Conservation (phyloP, 2,888 invertebrate species). For the Rhodophaea formosa region DNA sequence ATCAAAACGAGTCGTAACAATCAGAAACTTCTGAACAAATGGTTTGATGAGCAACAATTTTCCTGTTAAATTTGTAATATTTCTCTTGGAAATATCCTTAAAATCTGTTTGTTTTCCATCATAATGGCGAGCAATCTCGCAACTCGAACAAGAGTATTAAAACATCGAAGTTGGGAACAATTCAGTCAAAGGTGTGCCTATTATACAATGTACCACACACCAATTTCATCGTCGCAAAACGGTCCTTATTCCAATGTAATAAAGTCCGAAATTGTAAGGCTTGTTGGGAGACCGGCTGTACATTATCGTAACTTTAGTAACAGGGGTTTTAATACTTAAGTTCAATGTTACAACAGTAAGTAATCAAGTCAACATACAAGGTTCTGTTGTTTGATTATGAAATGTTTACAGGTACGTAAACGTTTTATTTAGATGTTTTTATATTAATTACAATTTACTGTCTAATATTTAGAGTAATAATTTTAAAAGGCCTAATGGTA, state of each 20-base stretch:
- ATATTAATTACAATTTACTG: too few relatives aligned
- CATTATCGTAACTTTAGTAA: not conserved
- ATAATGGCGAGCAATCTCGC: not conserved
- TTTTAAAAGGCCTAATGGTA: too few relatives aligned
- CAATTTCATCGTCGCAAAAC: too few relatives aligned
- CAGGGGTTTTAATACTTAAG: not conserved
- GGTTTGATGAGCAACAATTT: constrained; percentile 3
- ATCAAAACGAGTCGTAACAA: not conserved
- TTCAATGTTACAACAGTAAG: not conserved
- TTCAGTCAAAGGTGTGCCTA: not conserved
- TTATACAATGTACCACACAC: too few relatives aligned
- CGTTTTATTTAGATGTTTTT: not conserved
- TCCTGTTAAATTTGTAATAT: not conserved
- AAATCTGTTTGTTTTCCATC: constrained; percentile 1
- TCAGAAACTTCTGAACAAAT: not conserved
- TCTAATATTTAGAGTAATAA: too few relatives aligned
- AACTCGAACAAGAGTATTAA: not conserved
- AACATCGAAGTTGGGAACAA: not conserved
- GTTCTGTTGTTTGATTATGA: not conserved
- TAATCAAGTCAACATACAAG: not conserved
- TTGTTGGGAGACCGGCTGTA: too few relatives aligned
- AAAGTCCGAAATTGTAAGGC: too few relatives aligned
- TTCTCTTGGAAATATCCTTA: constrained; percentile 1
- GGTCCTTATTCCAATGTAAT: too few relatives aligned
- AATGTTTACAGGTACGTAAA: not conserved